These are phyloP conservation scores for Australoheros facetus DNA, from an alignment of 2,797 vertebrate genomes.

Conservation along the genomic window DNA sequence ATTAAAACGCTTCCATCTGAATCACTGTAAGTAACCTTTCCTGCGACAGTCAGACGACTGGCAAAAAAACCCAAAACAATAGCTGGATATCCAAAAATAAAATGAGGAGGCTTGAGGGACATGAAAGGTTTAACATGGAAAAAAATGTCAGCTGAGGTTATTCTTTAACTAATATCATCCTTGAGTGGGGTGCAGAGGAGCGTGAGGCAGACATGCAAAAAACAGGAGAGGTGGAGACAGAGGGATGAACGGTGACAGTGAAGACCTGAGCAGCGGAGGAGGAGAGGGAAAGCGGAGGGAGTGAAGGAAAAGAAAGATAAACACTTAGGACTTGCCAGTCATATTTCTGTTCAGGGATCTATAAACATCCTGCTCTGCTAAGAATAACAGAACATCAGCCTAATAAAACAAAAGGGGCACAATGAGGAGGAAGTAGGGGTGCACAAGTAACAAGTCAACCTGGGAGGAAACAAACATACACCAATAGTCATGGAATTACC, in stretches of 20 bases:
- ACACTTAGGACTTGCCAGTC: slow-evolving; percentile 78
- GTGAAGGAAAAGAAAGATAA: slow-evolving; percentile 76
- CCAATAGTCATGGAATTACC: slow-evolving; percentile 25
- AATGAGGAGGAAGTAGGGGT: slow-evolving; percentile 74
- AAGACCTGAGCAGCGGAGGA: slow-evolving; percentile 63
- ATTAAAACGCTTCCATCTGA: slow-evolving; percentile 2
- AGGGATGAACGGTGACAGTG: slow-evolving; percentile 56
- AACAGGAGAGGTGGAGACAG: slow-evolving; percentile 19
- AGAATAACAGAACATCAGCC: slow-evolving; percentile 83
- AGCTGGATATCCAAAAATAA: slow-evolving; percentile 62
- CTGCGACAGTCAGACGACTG: slow-evolving; percentile 5
- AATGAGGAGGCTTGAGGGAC: slow-evolving; percentile 29
- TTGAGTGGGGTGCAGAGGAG: slow-evolving; percentile 36
- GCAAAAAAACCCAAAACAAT: slow-evolving; percentile 48
- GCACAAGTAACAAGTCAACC: slow-evolving; percentile 52
- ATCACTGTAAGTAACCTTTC: slow-evolving; percentile 22
- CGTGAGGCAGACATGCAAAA: slow-evolving; percentile 45
- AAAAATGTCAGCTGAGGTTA: slow-evolving; percentile 41
- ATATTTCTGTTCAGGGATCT: slow-evolving; percentile 81
- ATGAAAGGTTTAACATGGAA: slow-evolving; percentile 41
- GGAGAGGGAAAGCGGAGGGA: slow-evolving; percentile 26
- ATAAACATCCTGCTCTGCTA: slow-evolving; percentile 86
- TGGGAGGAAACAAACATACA: slow-evolving; percentile 62
- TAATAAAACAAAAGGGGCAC: slow-evolving; percentile 82
- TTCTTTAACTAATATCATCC: slow-evolving; percentile 50